Base-by-base conservation (phyloP, 2,888 invertebrate genomes). In the Acronicta alni region DNA sequence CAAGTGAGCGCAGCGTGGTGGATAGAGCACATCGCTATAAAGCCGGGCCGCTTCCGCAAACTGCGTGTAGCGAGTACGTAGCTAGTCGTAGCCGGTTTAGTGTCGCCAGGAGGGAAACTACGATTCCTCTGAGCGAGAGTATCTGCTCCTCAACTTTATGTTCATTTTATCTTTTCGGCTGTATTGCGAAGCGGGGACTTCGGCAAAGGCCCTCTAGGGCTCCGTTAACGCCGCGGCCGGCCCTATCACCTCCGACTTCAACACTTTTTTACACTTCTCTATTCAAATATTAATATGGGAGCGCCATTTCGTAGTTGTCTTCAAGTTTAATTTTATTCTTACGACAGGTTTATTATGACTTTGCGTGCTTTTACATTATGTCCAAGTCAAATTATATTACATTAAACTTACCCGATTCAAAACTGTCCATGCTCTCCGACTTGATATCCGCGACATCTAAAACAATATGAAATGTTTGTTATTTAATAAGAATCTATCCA, bases 81-180 rank as follows among this genome's bases (percentile, higher is more conserved):
- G 45, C 76, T 74, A 67, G 74, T 72, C 87, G 84, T 88, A 84
- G 82, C 83, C 82, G 84, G 86, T 88, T 91, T 90, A 94, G 88
- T 91, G 88, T 81, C 92, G 89, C 84, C 93, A 82, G 71, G 93
- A 93, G 93, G 85, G 85, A 91, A 82, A 91, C 93, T 92, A 92
- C 89, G 91, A 92, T 89, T 92, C 93, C 93, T 92, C 88, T 78
- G 92, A 89, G 93, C 90, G 85, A 80, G 89, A 88, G 88, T 92
- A 93, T 93, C 91, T 89, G 84, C 89, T 91, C 85, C 91, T 93
- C 90, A 93, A 93, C 89, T 93, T 93, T 93, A 93, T 91, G 93
- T 93, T 92, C 92, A 90, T 93, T 93, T 94, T 93, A 94, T 94
- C 92, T 93, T 93, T 93, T 90, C 89, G 91, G 87, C 89, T 88